A percentile compares a stretch with the other conserved stretches of the same genome.
Conservation (phyloP, 2,888 invertebrate species). For the Dorcus hopei region DNA sequence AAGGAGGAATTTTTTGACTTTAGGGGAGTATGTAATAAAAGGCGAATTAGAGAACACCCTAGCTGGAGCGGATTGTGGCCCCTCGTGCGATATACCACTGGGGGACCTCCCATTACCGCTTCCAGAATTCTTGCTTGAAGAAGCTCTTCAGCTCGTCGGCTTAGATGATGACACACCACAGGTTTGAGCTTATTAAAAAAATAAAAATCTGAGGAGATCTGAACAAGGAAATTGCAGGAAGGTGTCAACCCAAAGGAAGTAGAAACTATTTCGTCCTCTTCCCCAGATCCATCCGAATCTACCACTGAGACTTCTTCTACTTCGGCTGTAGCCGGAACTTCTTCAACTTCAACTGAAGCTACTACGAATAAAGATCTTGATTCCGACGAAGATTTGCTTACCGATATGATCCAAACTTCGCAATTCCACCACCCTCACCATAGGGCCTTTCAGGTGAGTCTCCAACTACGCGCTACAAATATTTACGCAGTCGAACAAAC, state of each 20-base stretch:
- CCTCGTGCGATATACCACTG: constrained; percentile 56
- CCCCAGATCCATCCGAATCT: constrained; percentile 13
- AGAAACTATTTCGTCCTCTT: constrained; percentile 34
- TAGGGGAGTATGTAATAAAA: constrained; percentile 63
- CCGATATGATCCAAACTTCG: constrained; percentile 64
- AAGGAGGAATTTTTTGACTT: constrained; percentile 26
- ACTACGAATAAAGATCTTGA: constrained; percentile 29
- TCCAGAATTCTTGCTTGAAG: constrained; percentile 66
- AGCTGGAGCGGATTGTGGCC: constrained; percentile 42
- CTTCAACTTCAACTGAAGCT: constrained; percentile 15
- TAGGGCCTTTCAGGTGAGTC: constrained; percentile 68
- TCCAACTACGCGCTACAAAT: too few relatives aligned
- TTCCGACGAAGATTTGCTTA: constrained; percentile 50
- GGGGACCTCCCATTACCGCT: constrained; percentile 54
- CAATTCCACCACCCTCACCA: constrained; percentile 61
- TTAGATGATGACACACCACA: constrained; percentile 60
- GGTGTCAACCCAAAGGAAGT: constrained; percentile 39
- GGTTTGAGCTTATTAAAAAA: constrained; percentile 36
- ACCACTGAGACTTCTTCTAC: background rate
- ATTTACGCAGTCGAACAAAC: background rate
- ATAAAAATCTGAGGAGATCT: too few relatives aligned
- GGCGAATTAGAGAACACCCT: constrained; percentile 40
- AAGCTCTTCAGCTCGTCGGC: constrained; percentile 71
- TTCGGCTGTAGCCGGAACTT: constrained; percentile 12
- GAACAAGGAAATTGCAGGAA: constrained; percentile 28